Percentiles rank a stretch among this genome's conserved stretches.
phyloP scores from a whole-genome alignment of 2,113 vertebrate genomes.

The Chaetura pelagica region DNA sequence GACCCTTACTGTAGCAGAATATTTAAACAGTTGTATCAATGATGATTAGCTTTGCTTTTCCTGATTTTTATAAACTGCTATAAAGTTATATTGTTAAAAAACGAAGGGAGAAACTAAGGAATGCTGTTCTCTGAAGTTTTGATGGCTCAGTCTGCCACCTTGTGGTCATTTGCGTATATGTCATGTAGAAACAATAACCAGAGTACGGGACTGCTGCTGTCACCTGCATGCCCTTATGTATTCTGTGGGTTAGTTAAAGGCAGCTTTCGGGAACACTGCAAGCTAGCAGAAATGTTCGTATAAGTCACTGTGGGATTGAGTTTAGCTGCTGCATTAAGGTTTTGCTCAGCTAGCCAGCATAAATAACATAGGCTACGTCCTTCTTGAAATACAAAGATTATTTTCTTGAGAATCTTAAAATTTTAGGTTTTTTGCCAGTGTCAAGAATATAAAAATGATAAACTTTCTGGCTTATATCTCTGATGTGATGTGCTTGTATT shows the following conservation, averaged over 20 bases:
- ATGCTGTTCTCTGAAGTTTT: not conserved
- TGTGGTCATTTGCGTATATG: constrained; percentile 9
- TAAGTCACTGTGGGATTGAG: not conserved
- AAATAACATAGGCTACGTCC: not conserved
- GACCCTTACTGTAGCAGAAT: not conserved
- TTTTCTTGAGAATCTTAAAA: not conserved
- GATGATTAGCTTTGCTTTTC: not conserved
- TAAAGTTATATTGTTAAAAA: accelerated
- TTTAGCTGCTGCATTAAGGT: not conserved
- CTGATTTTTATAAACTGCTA: not conserved
- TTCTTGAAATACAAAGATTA: not conserved
- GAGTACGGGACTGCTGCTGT: accelerated
- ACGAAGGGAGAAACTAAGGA: not conserved
- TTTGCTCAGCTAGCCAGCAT: not conserved
- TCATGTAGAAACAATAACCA: not conserved
- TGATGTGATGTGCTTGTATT: accelerated
- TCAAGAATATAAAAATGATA: not conserved
- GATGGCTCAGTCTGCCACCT: constrained; percentile 54
- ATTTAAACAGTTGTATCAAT: not conserved
- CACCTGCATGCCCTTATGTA: accelerated
- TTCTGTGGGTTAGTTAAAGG: not conserved
- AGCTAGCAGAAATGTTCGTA: not conserved
- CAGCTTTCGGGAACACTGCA: not conserved
- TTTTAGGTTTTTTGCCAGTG: not conserved
- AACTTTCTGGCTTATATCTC: not conserved